Conservation (phyloP, 2,888 invertebrate species). For the Heteromyza rotundicornis region DNA sequence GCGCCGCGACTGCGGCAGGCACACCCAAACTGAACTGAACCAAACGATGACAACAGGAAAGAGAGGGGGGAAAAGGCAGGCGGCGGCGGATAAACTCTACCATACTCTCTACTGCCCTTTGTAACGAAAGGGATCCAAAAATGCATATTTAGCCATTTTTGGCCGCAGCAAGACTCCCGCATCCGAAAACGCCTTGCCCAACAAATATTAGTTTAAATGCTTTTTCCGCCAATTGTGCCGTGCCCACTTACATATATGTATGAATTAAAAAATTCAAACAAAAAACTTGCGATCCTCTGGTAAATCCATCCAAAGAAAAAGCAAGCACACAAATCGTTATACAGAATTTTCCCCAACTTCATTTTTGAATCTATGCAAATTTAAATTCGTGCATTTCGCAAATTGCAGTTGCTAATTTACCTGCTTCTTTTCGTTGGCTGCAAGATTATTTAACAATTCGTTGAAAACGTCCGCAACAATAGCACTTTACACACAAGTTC, state of each 20-base stretch:
- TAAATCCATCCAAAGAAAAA: no score
- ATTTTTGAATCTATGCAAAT: conserved; percentile 12
- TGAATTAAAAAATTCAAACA: conserved; percentile 1
- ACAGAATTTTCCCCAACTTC: conserved; percentile 41
- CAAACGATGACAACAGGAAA: conserved; percentile 32
- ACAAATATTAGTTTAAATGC: no score
- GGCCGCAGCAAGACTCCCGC: no score
- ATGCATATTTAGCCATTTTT: no score
- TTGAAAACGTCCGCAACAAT: conserved; percentile 14
- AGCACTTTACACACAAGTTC: conserved; percentile 21
- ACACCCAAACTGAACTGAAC: conserved; percentile 50
- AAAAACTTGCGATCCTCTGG: not conserved
- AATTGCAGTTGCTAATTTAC: conserved; percentile 18
- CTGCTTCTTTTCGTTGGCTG: conserved; percentile 16
- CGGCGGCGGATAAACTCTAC: no score
- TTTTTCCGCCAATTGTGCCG: no score
- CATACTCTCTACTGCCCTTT: no score
- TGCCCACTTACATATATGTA: no score
- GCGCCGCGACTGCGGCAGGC: conserved; percentile 53
- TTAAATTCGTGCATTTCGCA: conserved; percentile 11
- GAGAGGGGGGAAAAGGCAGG: no score
- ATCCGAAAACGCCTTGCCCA: no score
- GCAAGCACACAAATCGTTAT: conserved; percentile 44
- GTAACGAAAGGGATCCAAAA: no score
- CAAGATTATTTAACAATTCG: not conserved